Conservation (phyloP, 1,140 invertebrate species). For the Trinorchestia longiramus region DNA sequence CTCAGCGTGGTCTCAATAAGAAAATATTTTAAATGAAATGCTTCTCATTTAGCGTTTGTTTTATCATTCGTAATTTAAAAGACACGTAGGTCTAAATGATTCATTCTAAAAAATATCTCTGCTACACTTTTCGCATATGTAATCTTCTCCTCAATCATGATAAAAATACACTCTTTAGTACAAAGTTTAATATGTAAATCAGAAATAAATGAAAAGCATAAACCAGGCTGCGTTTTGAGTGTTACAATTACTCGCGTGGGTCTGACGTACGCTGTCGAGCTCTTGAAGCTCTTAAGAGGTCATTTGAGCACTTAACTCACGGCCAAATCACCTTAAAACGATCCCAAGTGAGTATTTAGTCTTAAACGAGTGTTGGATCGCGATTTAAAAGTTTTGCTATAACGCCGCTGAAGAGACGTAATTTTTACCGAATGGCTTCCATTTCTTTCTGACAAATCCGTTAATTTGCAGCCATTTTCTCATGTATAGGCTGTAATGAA, state of each 20-base stretch:
- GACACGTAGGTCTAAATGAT: too few relatives aligned
- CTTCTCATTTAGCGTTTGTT: too few relatives aligned
- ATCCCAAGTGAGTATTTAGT: constrained; percentile 1
- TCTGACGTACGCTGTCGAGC: neutral
- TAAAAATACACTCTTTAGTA: neutral
- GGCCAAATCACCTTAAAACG: constrained; percentile 42
- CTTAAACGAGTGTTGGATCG: neutral
- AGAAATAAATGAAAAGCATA: neutral
- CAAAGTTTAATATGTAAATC: neutral
- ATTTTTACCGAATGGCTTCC: constrained; percentile 20
- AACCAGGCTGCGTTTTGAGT: neutral
- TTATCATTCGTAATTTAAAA: too few relatives aligned
- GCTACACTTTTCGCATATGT: too few relatives aligned
- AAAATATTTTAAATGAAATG: too few relatives aligned
- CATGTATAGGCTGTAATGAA: neutral
- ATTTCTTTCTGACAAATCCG: neutral
- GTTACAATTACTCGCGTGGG: neutral
- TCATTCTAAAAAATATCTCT: neutral
- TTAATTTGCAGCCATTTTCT: constrained; percentile 16
- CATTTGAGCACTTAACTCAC: constrained; percentile 30
- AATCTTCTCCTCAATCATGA: neutral
- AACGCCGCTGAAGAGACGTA: neutral
- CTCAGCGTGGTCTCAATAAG: too few relatives aligned
- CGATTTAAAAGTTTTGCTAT: constrained; percentile 42
- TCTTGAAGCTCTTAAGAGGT: neutral